phyloP scores from a whole-genome alignment of 2,888 invertebrate species.

The Ormia ochracea region DNA sequence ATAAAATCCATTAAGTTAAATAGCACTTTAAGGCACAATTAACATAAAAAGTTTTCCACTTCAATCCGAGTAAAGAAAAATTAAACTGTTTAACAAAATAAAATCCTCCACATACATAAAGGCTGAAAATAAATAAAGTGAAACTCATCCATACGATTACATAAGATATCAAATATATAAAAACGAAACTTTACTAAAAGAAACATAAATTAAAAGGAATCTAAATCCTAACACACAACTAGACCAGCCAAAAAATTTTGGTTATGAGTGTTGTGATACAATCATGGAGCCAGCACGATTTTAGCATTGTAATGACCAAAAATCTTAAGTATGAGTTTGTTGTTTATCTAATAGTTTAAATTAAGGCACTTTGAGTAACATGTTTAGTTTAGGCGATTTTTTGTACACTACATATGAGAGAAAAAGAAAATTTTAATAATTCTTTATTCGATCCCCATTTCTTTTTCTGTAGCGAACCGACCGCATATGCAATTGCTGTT shows the following conservation, averaged over 20 bases:
- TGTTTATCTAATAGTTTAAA: slow-evolving; percentile 37
- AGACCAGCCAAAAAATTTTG: slow-evolving; percentile 4
- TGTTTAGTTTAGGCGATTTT: background rate
- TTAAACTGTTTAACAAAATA: slow-evolving; percentile 38
- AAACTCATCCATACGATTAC: background rate
- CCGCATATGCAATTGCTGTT: too few species aligned
- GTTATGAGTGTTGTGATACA: slow-evolving; percentile 10
- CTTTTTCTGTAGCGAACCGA: too few species aligned
- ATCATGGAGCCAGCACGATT: slow-evolving; percentile 32
- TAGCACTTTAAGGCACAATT: slow-evolving; percentile 45
- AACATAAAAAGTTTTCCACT: slow-evolving; percentile 43
- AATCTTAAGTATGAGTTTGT: slow-evolving; percentile 17
- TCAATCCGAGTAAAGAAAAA: background rate
- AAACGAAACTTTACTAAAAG: slow-evolving; percentile 9
- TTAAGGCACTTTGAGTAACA: background rate
- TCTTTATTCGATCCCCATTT: too few species aligned
- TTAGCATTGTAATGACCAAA: slow-evolving; percentile 10
- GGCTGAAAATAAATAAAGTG: slow-evolving; percentile 31
- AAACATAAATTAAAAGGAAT: slow-evolving; percentile 19
- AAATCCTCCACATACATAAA: slow-evolving; percentile 18
- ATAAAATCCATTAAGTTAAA: slow-evolving; percentile 49
- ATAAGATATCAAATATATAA: background rate
- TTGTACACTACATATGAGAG: background rate
- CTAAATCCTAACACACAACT: slow-evolving; percentile 20
- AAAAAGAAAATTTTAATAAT: background rate